Evolutionary conservation across 2,888 invertebrate species (phyloP), one percentile per base, ranked within the genome.

Genomic region (Melanotus villosus): DNA sequence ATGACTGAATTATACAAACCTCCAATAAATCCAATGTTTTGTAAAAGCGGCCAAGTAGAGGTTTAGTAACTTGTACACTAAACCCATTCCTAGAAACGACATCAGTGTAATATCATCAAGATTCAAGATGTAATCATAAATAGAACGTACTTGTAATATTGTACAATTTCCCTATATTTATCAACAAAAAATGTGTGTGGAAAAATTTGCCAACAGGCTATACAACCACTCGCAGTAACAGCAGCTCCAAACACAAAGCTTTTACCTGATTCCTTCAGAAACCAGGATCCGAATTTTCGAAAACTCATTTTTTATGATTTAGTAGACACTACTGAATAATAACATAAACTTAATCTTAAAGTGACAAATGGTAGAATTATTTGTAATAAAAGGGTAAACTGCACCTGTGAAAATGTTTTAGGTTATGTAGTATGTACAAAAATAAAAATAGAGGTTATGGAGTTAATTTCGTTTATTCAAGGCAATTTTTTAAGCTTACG

Each of bases 91-190:
- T 92, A 80, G 10, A 85, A 85, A 43, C 73, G 7, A 1, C 2
- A 45, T 5, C 14, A 9, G 26, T 14, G 0, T 18, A 14, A 41
- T 9, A 41, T 41, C 2, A 16, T 10, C 16, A n/a, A n/a, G n/a
- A n/a, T n/a, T n/a, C n/a, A n/a, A n/a, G n/a, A n/a, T n/a, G n/a
- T n/a, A n/a, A n/a, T n/a, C n/a, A n/a, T n/a, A n/a, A n/a, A n/a
- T n/a, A n/a, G n/a, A n/a, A 19, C 19, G 5, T 84, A 90, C 93
- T 87, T 89, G 81, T 92, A 92, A 75, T 89, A 86, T 70, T 90
- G 89, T 4, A 91, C 86, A 70, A 90, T 84, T 30, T 90, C 87
- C 79, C 87, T 88, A 78, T 91, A 92, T 78, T 90, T 86, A 1
- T 88, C 81, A 1, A 93, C 74, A 0, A 89, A 84, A 71, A 90